Evolutionary conservation across 2,888 invertebrate species (phyloP), one percentile per base, ranked within the genome.

Genomic region (Drosophila demipolita): DNA sequence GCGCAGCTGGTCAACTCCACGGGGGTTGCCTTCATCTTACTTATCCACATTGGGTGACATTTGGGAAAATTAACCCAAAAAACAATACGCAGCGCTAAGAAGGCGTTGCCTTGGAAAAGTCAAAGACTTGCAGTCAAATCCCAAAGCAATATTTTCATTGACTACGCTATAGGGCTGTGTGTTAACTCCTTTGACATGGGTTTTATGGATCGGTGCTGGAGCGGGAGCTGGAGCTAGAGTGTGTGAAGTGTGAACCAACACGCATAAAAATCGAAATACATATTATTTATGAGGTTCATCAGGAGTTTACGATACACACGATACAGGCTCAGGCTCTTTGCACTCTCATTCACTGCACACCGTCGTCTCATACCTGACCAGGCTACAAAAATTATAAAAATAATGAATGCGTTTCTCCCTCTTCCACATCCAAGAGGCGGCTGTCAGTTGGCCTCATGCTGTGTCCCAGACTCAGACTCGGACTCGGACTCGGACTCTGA

Each of bases 281-380:
- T 87, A 83, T 91, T 88, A 92, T 92, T 91, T 91, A 91, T 90
- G 91, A 90, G 82, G 80, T 83, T 84, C 90, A 91, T 92, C 88
- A 91, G 89, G 89, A 89, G 87, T 91, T 91, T 91, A 92, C 88
- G 89, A 89, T 78, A 74, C 63, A 62, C 63, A 61, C 54, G 36
- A 42, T 38, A 59, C 55, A 63, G 67, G 42, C 60, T 69, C 36
- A 26, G 36, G 26, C 54, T 54, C 17, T 26, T 49, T 26, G 45
- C 23, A 26, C 26, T 36, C 70, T 70, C 78, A 78, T 78, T 78
- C 78, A 78, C 58, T 48, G 69, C 66, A 52, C 50, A 50, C 63
- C 20, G 45, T 66, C 50, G 53, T 69, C 35, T 48, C 26, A 86
- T 90, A 90, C 87, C 90, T 80, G 82, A 75, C 66, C 75, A 63